These are phyloP conservation scores for Gobio gobio DNA, from an alignment of 2,113 vertebrate species.

Conservation along the genomic window DNA sequence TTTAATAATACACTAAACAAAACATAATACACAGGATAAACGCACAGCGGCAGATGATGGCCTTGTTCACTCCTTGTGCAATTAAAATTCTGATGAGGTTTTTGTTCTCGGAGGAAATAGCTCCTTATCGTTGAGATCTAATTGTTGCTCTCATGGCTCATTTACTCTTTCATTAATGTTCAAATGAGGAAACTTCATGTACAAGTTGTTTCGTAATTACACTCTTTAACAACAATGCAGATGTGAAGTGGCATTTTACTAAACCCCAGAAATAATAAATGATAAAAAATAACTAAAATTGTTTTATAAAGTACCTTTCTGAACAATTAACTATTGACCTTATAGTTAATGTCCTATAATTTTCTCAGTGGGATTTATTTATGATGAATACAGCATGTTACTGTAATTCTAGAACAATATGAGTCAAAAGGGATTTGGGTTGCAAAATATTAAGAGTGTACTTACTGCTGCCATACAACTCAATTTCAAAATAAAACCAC, in stretches of 20 bases:
- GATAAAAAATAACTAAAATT: neutral
- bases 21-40: neutral
- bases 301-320: too few species aligned
- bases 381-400: too few species aligned
- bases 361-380: neutral
- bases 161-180: conserved; percentile 2
- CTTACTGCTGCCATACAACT: too few species aligned
- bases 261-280: neutral
- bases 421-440: neutral
- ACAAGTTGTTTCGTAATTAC: too few species aligned
- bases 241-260: neutral
- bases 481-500: neutral
- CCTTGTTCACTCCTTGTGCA: neutral
- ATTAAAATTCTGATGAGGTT: conserved; percentile 8
- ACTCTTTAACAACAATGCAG: neutral
- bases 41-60: neutral
- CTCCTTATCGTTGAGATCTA: neutral
- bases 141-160: neutral
- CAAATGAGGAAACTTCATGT: neutral
- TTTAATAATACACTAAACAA: neutral
- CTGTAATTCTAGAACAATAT: neutral
- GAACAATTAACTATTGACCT: neutral
- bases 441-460: neutral
- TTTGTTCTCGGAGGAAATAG: neutral
- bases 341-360: neutral